Evolutionary conservation across 2,888 invertebrate species (phyloP), one percentile per base, ranked within the genome.

Genomic region (Chelonus formosanus): DNA sequence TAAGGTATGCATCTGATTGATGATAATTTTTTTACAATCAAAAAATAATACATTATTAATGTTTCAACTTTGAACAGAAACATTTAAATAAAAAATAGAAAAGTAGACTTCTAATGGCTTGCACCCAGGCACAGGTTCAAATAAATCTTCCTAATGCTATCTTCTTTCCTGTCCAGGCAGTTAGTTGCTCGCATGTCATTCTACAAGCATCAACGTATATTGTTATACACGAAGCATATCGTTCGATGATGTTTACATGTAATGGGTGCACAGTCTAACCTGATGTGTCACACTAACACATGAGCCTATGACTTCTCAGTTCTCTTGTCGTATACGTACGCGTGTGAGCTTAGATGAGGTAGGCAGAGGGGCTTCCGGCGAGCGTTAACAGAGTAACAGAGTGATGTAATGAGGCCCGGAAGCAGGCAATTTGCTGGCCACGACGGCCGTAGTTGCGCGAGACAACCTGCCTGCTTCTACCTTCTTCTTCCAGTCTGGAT

Each of bases 371-470:
- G 83, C 81, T 84, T 84, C 83, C 83, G 84, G 82, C 80, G 81
- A 84, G 83, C 80, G 83, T 84, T 84, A 84, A 84, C 83, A 81
- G 83, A 84, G 83, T 83, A 84, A 83, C 83, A 83, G 83, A 83
- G 83, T 84, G 84, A 84, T 84, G 84, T 84, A 84, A 84, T 83
- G 84, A 84, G 83, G 83, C 83, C 84, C 84, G 84, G 84, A 84
- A 84, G 83, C 81, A 81, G 80, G 80, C 84, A 84, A 84, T 84
- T 84, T 83, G 82, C 82, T 80, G 79, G 74, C 78, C 80, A 80
- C 80, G 78, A 80, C 80, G 76, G 78, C 74, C 79, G 76, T 80
- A 81, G 82, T 82, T 80, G 81, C 80, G 78, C 81, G 81, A 82
- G 82, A 81, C 80, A 81, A 81, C 82, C 81, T 82, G 82, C 78